phyloP scores from a whole-genome alignment of 1,140 invertebrate genomes.

The Achatina immaculata region DNA sequence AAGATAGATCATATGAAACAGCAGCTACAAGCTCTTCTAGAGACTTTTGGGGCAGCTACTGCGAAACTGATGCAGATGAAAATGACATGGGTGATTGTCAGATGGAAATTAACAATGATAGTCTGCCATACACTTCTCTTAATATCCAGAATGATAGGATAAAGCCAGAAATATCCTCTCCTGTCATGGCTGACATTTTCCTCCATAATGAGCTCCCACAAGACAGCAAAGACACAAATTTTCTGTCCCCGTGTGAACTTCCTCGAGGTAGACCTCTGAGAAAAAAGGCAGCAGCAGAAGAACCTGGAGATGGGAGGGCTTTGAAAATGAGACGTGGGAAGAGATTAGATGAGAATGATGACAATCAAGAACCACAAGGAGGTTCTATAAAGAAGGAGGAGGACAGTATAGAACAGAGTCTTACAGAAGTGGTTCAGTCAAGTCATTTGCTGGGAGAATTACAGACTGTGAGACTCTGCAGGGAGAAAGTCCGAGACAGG shows the following conservation, averaged over 20 bases:
- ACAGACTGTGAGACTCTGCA: too few species aligned
- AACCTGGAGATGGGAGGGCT: neutral
- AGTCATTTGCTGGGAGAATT: too few species aligned
- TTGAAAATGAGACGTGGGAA: too few species aligned
- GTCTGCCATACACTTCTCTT: neutral
- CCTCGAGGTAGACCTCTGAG: conserved; percentile 9
- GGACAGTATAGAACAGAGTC: too few species aligned
- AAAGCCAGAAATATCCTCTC: neutral
- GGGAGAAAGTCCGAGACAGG: too few species aligned
- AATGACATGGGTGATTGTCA: neutral
- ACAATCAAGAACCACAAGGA: too few species aligned
- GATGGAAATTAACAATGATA: too few species aligned
- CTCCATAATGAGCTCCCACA: neutral
- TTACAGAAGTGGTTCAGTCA: too few species aligned
- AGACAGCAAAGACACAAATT: neutral
- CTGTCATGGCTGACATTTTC: neutral
- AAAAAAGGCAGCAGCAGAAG: neutral
- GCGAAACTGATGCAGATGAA: neutral
- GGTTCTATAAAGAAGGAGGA: too few species aligned
- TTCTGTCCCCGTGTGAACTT: neutral
- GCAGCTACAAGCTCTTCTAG: neutral
- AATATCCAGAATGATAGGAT: neutral
- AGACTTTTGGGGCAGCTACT: neutral
- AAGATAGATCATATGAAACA: neutral
- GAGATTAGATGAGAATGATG: too few species aligned